Conservation (phyloP, 2,888 invertebrate species). For the Parascotia fuliginaria region DNA sequence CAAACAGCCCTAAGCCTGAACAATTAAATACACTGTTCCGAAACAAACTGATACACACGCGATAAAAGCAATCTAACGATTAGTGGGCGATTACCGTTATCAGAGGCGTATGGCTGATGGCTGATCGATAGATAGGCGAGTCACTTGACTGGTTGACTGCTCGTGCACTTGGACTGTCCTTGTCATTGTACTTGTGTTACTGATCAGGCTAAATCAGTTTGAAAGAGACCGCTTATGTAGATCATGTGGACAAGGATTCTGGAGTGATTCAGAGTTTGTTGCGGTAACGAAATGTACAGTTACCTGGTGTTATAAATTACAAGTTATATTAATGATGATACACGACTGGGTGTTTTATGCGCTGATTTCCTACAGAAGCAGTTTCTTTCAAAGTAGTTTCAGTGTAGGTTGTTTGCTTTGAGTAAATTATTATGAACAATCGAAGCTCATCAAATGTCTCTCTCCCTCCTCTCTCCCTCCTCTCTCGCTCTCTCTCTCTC, state of each 20-base stretch:
- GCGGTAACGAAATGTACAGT: background rate
- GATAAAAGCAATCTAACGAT: slow-evolving; percentile 75
- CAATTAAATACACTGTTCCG: slow-evolving; percentile 81
- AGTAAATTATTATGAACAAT: too few relatives aligned
- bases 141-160: slow-evolving; percentile 13
- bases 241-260: too few relatives aligned
- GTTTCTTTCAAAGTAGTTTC: too few relatives aligned
- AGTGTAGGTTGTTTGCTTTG: too few relatives aligned
- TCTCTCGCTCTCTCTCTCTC: too few relatives aligned
- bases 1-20: slow-evolving; percentile 81
- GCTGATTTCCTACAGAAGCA: too few relatives aligned
- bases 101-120: slow-evolving; percentile 47
- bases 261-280: background rate
- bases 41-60: slow-evolving; percentile 77
- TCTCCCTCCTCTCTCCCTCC: too few relatives aligned
- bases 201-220: too few relatives aligned
- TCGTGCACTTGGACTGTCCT: slow-evolving; percentile 4
- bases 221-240: too few relatives aligned
- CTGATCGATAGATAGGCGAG: slow-evolving; percentile 41
- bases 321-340: background rate
- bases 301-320: background rate
- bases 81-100: slow-evolving; percentile 59
- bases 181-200: background rate
- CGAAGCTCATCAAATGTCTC: too few relatives aligned
- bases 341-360: background rate